These are phyloP conservation scores for Fistularia commersonii DNA, from an alignment of 2,797 vertebrate species.

Conservation along the genomic window DNA sequence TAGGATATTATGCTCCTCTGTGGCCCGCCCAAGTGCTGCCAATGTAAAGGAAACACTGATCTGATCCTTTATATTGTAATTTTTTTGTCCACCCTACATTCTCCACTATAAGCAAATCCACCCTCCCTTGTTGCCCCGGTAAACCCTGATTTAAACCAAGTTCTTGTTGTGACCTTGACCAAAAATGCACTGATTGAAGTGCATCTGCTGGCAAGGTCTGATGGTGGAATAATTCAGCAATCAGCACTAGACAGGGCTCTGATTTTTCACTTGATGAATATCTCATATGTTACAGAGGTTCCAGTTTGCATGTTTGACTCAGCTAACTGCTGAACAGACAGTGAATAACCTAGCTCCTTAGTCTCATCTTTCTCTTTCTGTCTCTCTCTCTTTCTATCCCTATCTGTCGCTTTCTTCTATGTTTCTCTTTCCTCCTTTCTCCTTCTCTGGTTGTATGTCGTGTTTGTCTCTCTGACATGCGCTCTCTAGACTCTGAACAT, in stretches of 20 bases:
- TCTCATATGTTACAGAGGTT: slow-evolving; percentile 16
- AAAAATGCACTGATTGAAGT: slow-evolving; percentile 59
- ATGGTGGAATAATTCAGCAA: slow-evolving; percentile 9
- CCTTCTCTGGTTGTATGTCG: slow-evolving; percentile 85
- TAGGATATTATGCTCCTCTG: not conserved
- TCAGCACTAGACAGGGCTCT: not conserved
- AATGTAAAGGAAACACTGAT: not conserved
- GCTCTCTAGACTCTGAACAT: slow-evolving; percentile 99
- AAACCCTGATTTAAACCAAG: slow-evolving; percentile 21
- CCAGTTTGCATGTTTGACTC: slow-evolving; percentile 66
- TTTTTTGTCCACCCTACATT: not conserved
- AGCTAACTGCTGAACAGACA: slow-evolving; percentile 79
- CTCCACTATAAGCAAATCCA: no score
- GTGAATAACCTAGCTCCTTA: slow-evolving; percentile 87
- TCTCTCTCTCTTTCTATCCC: slow-evolving; percentile 73
- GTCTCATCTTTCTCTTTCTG: slow-evolving; percentile 81
- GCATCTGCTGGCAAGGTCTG: not conserved
- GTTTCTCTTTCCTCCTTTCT: slow-evolving; percentile 39
- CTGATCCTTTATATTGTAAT: not conserved
- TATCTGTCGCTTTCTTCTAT: slow-evolving; percentile 74
- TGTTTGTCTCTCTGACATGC: slow-evolving; percentile 90
- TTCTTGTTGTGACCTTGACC: slow-evolving; percentile 55
- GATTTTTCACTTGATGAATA: not conserved
- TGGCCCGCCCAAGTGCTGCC: not conserved
- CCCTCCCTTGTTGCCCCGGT: slow-evolving; percentile 20